Evolutionary conservation across 2,113 vertebrate genomes (phyloP).

Genomic region (Paraplagusia blochii): DNA sequence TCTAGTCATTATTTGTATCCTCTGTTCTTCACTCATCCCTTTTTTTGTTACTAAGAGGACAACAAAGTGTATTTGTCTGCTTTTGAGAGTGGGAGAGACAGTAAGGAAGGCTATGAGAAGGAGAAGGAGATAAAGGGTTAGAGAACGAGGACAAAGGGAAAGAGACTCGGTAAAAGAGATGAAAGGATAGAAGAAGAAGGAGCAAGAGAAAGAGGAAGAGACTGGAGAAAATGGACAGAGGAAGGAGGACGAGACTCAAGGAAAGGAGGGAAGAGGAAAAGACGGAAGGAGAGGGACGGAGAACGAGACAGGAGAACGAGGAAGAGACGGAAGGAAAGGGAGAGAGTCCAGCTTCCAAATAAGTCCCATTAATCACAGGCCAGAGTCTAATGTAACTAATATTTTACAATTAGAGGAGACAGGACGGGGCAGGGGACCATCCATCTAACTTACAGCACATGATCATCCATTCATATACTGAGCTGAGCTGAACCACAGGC

Average conservation of each 20-base stretch:
- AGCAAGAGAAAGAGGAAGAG: too few relatives aligned
- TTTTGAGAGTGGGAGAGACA: too few relatives aligned
- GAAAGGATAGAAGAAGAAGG: slow-evolving; percentile 32
- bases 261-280: slow-evolving; percentile 36
- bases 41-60: too few relatives aligned
- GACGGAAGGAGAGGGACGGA: slow-evolving; percentile 10
- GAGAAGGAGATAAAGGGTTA: slow-evolving; percentile 2
- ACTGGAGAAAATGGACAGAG: slow-evolving; percentile 72
- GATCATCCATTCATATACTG: slow-evolving; percentile 99
- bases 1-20: too few relatives aligned
- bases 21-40: too few relatives aligned
- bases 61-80: too few relatives aligned
- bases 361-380: slow-evolving; percentile 99
- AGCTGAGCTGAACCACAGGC: slow-evolving; percentile 53
- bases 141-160: neutral
- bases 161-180: slow-evolving; percentile 16
- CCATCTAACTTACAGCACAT: slow-evolving; percentile 99
- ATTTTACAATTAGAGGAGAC: slow-evolving; percentile 99
- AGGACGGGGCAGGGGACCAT: slow-evolving; percentile 98
- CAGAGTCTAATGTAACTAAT: slow-evolving; percentile 99
- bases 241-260: slow-evolving; percentile 74
- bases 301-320: slow-evolving; percentile 4
- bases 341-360: slow-evolving; percentile 91
- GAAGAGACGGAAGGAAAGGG: neutral
- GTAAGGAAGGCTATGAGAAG: slow-evolving; percentile 11